Evolutionary conservation across 23 tunicate species (phyloP), one percentile per base, ranked within the genome.

Genomic region (Corella eumyota): DNA sequence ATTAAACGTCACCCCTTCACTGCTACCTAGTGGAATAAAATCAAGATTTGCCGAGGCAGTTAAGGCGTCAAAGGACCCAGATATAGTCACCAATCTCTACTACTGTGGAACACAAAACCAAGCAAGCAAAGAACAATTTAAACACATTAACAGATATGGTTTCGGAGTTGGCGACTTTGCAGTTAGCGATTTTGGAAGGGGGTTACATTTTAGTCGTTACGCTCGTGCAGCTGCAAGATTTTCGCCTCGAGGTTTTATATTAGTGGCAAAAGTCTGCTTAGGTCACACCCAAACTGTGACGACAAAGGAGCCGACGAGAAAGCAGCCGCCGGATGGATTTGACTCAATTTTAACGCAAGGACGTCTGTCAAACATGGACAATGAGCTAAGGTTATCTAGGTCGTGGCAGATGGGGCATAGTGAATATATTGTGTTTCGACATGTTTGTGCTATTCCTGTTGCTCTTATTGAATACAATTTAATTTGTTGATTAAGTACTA

Each of bases 281-380:
- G 82, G 82, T 7, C 63, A 67, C 3, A 65, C 72, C 0, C 67
- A 57, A 29, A 75, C 82, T 3, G 60, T 75, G 20, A 75, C 73
- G 4, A 23, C 66, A 24, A 57, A 57, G 48, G 73, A 75, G 2
- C 60, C 66, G 9, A 19, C 38, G 3, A 35, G 82, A 11, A 57
- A 38, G 6, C 22, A 15, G 7, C 67, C 82, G 28, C 82, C 82
- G 19, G 73, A 65, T 21, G 82, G 82, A 23, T 66, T 7, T 30
- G 72, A 75, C 48, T 65, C 82, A 1, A 66, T 75, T 34, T 50
- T 75, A 15, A 75, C 82, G n/a, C 82, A 58, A 47, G 82, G 82
- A 4, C 71, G 82, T 4, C 55, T 75, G 36, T 57, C 67, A 5
- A 36, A 33, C 34, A 25, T 13, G 6, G 30, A 3, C 1, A n/a